A percentile compares a stretch with the other conserved stretches of the same genome.
Conservation (phyloP, 2,888 invertebrate species). For the Drosophila gaucha region DNA sequence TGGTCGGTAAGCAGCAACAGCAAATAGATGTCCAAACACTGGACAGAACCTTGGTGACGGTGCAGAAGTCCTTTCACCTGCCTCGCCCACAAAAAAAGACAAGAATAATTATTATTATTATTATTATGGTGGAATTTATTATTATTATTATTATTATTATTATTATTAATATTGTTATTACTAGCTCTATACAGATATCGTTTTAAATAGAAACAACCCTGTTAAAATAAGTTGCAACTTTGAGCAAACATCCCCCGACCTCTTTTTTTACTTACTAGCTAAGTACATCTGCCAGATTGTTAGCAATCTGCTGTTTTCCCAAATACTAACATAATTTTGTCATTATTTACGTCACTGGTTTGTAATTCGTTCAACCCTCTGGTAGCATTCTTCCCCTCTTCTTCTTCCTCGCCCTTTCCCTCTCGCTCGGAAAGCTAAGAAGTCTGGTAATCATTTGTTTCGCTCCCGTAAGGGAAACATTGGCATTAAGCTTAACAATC, state of each 20-base stretch:
- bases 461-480: constrained; percentile 44
- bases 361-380: constrained; percentile 73
- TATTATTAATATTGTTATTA: background rate
- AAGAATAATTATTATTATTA: background rate
- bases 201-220: constrained; percentile 25
- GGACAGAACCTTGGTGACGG: no score
- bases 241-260: constrained; percentile 35
- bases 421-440: constrained; percentile 33
- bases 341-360: constrained; percentile 78
- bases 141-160: background rate
- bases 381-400: constrained; percentile 11
- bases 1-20: no score
- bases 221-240: constrained; percentile 22
- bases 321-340: constrained; percentile 79
- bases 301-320: constrained; percentile 73
- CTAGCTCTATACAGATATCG: background rate
- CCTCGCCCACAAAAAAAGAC: no score
- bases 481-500: constrained; percentile 69
- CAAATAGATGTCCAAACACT: no score
- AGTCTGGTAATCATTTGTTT: constrained; percentile 70
- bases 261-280: constrained; percentile 45
- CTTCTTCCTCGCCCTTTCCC: background rate
- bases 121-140: background rate
- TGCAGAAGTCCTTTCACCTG: no score
- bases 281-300: constrained; percentile 76